These are phyloP conservation scores for Slavum lentiscoides DNA, from an alignment of 2,888 invertebrate genomes.

Conservation along the genomic window DNA sequence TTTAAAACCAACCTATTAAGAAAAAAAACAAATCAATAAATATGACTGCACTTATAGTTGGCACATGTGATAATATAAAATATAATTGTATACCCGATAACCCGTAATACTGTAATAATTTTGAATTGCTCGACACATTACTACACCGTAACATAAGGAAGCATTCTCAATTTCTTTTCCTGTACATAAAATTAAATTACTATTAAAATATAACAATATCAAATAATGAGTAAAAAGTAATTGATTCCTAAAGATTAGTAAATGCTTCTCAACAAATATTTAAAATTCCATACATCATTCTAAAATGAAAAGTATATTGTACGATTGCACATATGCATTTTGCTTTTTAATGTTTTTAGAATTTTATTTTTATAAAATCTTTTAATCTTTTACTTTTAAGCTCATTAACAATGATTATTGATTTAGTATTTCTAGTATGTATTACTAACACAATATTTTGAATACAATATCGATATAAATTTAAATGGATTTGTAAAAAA, in stretches of 20 bases:
- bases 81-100: constrained; percentile 64
- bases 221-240: not conserved
- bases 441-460: not conserved
- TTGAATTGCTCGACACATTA: constrained; percentile 92
- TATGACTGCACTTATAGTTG: not conserved
- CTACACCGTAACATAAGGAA: constrained; percentile 83
- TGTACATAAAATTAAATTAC: not conserved
- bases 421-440: not conserved
- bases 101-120: constrained; percentile 74
- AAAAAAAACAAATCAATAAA: not conserved
- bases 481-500: not conserved
- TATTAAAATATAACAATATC: not conserved
- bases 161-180: constrained; percentile 96
- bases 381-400: too few species aligned
- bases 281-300: not conserved
- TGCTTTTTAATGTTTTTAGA: too few species aligned
- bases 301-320: too few species aligned
- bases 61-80: not conserved
- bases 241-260: not conserved
- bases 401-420: too few species aligned
- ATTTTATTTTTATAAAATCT: too few species aligned
- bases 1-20: constrained; percentile 85
- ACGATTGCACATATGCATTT: too few species aligned
- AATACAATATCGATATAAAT: not conserved
- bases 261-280: not conserved